Conservation (phyloP, 2,113 vertebrate genomes). For the Spheniscus mendiculus region DNA sequence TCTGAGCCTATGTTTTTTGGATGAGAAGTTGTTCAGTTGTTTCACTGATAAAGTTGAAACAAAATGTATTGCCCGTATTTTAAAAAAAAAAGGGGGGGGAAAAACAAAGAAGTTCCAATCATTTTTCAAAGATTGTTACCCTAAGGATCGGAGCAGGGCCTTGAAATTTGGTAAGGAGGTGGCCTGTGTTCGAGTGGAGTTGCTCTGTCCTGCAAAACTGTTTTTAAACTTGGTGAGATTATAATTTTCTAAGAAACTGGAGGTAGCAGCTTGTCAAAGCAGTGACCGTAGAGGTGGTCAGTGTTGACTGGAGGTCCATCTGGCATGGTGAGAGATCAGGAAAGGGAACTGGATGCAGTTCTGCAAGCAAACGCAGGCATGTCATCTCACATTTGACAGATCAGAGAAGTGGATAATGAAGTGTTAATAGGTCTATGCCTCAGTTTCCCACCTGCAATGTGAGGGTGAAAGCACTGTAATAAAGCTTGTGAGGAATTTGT, state of each 20-base stretch:
- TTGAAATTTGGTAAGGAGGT: background rate
- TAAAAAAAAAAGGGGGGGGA: background rate
- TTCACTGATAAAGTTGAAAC: background rate
- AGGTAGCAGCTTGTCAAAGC: background rate
- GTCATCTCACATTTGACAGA: background rate
- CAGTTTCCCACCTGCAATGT: background rate
- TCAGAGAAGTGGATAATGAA: background rate
- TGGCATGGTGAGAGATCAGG: background rate
- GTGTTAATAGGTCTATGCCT: background rate
- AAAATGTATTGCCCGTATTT: background rate
- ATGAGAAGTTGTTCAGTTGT: background rate
- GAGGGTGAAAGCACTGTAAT: background rate
- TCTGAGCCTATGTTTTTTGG: background rate
- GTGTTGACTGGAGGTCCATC: accelerated
- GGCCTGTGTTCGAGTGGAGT: background rate
- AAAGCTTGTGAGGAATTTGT: background rate
- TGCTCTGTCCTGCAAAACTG: background rate
- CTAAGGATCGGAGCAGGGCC: background rate
- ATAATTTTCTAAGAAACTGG: background rate
- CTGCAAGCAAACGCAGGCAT: background rate
- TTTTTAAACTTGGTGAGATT: background rate
- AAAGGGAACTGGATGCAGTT: background rate
- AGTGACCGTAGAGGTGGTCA: background rate
- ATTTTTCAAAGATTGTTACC: background rate
- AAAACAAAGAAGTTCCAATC: background rate